A percentile compares a stretch with the other conserved stretches of the same genome.
phyloP scores from a whole-genome alignment of 2,797 vertebrate species.

The Macropus fuliginosus region DNA sequence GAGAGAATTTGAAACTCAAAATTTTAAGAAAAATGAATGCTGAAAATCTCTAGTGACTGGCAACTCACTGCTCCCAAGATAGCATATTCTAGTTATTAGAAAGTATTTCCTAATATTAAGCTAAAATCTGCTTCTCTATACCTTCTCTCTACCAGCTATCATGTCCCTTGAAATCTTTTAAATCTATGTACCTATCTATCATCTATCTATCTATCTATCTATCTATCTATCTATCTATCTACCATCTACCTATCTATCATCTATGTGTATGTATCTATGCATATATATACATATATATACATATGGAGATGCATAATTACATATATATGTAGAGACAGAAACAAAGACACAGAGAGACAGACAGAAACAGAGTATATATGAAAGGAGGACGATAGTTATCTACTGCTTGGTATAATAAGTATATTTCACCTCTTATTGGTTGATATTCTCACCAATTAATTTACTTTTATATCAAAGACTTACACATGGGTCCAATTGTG shows the following conservation, averaged over 20 bases:
- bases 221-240: not conserved
- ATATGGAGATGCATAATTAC: no score
- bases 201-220: not conserved
- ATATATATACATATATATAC: no score
- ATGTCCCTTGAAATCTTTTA: not conserved
- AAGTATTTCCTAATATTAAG: not conserved
- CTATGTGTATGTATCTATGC: no score
- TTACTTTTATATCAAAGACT: slow-evolving; percentile 39
- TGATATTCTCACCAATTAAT: not conserved
- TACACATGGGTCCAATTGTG: slow-evolving; percentile 24
- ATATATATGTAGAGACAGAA: no score
- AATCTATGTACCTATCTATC: not conserved
- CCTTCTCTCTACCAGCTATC: not conserved
- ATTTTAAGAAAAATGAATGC: not conserved
- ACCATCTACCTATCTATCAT: not conserved
- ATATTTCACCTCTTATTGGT: slow-evolving; percentile 32
- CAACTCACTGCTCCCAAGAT: not conserved
- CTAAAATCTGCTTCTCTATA: not conserved
- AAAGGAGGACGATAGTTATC: not conserved
- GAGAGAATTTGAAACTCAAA: not conserved
- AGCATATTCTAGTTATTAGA: not conserved
- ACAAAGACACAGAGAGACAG: no score
- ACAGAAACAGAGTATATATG: not conserved
- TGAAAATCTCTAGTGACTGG: not conserved
- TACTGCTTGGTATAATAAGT: not conserved